Percentiles rank a stretch among this genome's conserved stretches.
phyloP scores from a whole-genome alignment of 2,113 vertebrate species.

The Sakesphorus luctuosus region DNA sequence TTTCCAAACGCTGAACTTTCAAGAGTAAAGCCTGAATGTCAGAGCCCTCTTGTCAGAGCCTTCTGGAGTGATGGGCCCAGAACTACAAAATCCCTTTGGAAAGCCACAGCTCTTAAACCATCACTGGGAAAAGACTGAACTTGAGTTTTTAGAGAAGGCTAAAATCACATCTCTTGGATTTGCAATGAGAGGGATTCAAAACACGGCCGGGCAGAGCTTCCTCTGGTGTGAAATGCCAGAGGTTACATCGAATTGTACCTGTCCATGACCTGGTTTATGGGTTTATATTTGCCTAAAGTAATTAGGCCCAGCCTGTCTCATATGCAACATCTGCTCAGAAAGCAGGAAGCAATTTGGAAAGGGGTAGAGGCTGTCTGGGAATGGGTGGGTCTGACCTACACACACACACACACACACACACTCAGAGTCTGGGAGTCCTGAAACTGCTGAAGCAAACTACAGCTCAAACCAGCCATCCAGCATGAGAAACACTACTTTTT shows the following conservation, averaged over 20 bases:
- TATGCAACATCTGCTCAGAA: neutral
- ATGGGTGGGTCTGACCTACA: neutral
- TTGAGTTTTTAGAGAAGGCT: neutral
- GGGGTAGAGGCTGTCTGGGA: neutral
- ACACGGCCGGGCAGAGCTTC: neutral
- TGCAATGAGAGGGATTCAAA: neutral
- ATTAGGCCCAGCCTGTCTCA: neutral
- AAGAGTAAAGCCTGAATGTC: neutral
- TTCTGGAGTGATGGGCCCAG: slow-evolving; percentile 27
- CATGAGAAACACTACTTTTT: neutral
- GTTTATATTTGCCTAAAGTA: neutral
- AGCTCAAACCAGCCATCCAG: neutral
- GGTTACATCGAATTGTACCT: neutral
- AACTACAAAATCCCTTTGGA: slow-evolving; percentile 45
- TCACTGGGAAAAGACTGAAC: slow-evolving; percentile 11
- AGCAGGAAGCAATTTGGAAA: neutral
- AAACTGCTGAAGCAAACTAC: neutral
- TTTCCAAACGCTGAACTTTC: slow-evolving; percentile 18
- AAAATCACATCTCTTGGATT: neutral
- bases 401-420: no score
- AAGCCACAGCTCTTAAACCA: slow-evolving; percentile 21
- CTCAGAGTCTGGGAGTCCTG: neutral
- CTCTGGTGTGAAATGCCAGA: neutral
- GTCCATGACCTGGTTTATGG: neutral
- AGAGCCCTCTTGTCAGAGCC: slow-evolving; percentile 27